Conservation (phyloP, 2,888 invertebrate species). For the Heliothis peltigera region DNA sequence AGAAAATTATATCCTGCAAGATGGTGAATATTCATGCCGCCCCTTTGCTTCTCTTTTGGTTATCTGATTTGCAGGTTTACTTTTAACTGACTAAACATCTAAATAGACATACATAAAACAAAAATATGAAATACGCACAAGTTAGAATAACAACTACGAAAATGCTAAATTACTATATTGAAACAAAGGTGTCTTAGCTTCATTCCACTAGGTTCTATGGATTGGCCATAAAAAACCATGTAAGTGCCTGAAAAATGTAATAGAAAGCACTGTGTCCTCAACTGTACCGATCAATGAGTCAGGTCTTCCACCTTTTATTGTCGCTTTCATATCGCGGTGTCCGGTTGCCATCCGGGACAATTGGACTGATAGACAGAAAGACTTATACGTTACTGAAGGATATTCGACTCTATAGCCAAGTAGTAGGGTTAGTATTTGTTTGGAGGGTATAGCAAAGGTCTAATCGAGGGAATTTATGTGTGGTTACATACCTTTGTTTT, state of each 20-base stretch:
- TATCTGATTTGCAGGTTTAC: no score
- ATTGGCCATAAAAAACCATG: not conserved
- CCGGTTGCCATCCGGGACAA: constrained; percentile 87
- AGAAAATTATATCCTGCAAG: not conserved
- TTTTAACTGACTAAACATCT: no score
- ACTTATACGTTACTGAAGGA: constrained; percentile 10
- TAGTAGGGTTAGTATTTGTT: constrained; percentile 28
- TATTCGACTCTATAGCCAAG: constrained; percentile 23
- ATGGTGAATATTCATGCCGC: no score
- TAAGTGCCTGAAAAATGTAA: constrained; percentile 12
- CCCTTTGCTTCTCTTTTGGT: no score
- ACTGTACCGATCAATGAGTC: constrained; percentile 84
- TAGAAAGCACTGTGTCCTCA: constrained; percentile 55
- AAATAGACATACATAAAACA: no score
- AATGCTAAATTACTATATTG: no score
- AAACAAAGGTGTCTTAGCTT: no score
- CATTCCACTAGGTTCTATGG: not conserved
- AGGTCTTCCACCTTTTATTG: constrained; percentile 89
- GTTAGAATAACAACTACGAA: no score
- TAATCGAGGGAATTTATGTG: constrained; percentile 62
- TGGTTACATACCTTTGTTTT: constrained; percentile 69
- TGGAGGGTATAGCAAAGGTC: constrained; percentile 36
- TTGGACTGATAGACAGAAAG: constrained; percentile 72
- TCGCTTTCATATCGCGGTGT: constrained; percentile 87
- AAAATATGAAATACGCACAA: no score